Evolutionary conservation across 2,888 invertebrate species (phyloP).

Genomic region (Criorhina ranunculi): DNA sequence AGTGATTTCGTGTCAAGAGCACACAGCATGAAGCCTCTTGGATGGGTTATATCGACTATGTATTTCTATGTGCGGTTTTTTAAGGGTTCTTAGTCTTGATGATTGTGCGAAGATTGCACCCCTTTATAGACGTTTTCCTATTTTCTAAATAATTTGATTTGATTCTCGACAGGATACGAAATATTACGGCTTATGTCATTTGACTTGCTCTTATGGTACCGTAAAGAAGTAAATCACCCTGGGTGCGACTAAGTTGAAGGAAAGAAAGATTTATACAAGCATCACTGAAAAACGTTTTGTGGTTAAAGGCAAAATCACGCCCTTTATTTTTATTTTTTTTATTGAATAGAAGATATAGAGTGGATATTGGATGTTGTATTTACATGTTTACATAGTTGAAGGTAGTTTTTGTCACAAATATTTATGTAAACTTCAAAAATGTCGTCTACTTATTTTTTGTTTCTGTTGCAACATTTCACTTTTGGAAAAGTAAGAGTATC

Average conservation of each 20-base stretch:
- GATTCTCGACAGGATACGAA: constrained; percentile 54
- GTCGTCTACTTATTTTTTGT: too few species aligned
- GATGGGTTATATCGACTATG: constrained; percentile 44
- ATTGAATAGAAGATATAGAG: neutral
- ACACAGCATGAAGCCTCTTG: constrained; percentile 66
- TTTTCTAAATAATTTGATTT: constrained; percentile 70
- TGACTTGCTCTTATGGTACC: constrained; percentile 39
- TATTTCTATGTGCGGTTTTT: constrained; percentile 57
- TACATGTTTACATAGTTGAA: too few species aligned
- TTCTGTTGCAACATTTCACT: too few species aligned
- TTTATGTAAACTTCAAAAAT: too few species aligned
- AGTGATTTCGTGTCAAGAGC: constrained; percentile 14
- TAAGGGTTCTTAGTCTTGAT: constrained; percentile 47
- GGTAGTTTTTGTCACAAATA: too few species aligned
- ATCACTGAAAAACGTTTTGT: constrained; percentile 3
- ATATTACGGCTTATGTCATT: constrained; percentile 45
- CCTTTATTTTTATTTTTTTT: too few species aligned
- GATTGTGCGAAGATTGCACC: constrained; percentile 40
- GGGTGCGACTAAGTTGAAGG: constrained; percentile 48
- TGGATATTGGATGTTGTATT: neutral
- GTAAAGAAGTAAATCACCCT: constrained; percentile 12
- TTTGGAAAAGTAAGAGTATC: too few species aligned
- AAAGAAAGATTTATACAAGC: neutral
- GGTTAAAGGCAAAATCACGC: constrained; percentile 16
- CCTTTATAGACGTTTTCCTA: constrained; percentile 38